Conservation (phyloP, 2,113 vertebrate species). For the rat (Rattus norvegicus) region DNA sequence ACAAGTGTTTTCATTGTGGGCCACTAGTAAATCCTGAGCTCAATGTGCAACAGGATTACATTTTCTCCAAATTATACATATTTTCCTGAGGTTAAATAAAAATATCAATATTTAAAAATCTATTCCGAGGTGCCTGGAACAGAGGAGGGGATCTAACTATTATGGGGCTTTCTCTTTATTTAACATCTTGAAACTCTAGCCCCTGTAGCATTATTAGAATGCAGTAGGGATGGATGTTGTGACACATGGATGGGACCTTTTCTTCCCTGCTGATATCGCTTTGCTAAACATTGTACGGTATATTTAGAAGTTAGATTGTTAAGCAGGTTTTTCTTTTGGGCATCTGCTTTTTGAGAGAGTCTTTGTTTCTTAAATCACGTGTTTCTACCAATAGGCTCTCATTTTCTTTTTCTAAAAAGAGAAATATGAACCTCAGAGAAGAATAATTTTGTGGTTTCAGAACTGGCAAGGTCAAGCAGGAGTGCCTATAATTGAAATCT, state of each 20-base stretch:
- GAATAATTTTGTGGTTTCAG: slow-evolving; percentile 54
- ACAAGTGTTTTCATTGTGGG: slow-evolving; percentile 3
- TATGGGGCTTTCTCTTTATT: slow-evolving; percentile 6
- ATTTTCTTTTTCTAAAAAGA: slow-evolving; percentile 65
- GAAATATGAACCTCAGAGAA: slow-evolving; percentile 20
- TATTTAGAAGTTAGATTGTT: slow-evolving; percentile 66
- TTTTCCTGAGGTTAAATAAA: slow-evolving; percentile 41
- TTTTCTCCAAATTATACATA: background rate
- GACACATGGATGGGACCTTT: background rate
- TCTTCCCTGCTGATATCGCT: slow-evolving; percentile 58
- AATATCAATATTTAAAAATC: background rate
- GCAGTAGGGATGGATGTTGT: background rate
- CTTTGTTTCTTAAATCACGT: background rate
- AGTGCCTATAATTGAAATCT: slow-evolving; percentile 66
- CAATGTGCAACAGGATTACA: background rate
- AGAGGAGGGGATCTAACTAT: background rate
- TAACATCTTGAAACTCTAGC: background rate
- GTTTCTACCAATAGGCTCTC: slow-evolving; percentile 55
- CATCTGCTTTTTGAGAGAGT: slow-evolving; percentile 64
- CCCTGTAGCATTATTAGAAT: background rate
- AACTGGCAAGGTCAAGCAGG: slow-evolving; percentile 59
- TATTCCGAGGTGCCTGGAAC: background rate
- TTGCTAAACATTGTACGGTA: slow-evolving; percentile 56
- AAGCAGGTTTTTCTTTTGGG: slow-evolving; percentile 62
- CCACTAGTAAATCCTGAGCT: background rate